These are phyloP conservation scores for Apamea crenata DNA, from an alignment of 2,888 invertebrate species.

Conservation along the genomic window DNA sequence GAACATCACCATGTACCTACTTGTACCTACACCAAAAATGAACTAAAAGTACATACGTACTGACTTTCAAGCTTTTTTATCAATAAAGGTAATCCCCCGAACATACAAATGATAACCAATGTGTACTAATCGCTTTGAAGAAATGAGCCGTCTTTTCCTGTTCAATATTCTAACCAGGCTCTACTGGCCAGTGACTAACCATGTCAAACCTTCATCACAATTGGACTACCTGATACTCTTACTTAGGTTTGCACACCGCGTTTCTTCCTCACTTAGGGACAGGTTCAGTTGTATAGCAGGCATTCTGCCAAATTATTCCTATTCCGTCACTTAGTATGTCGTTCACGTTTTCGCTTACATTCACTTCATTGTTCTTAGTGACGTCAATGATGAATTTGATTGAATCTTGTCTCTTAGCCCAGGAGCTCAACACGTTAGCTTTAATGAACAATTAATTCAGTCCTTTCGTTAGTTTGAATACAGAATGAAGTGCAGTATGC, in stretches of 20 bases:
- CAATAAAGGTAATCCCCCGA: not conserved
- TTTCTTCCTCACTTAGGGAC: slow-evolving; percentile 52
- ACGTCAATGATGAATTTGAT: slow-evolving; percentile 60
- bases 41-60: too few species aligned
- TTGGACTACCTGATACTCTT: slow-evolving; percentile 17
- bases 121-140: not conserved
- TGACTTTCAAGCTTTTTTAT: not conserved
- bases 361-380: slow-evolving; percentile 62
- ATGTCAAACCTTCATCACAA: slow-evolving; percentile 31
- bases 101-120: not conserved
- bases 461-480: slow-evolving; percentile 29
- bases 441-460: slow-evolving; percentile 10
- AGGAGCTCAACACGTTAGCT: slow-evolving; percentile 16
- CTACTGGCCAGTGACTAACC: slow-evolving; percentile 20
- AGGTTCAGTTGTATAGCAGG: slow-evolving; percentile 64
- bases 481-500: slow-evolving; percentile 23
- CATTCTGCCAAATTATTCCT: slow-evolving; percentile 68
- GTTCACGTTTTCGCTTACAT: slow-evolving; percentile 53
- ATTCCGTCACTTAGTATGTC: slow-evolving; percentile 64
- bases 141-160: slow-evolving; percentile 10
- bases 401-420: slow-evolving; percentile 38
- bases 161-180: slow-evolving; percentile 23
- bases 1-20: too few species aligned
- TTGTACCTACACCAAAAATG: too few species aligned
- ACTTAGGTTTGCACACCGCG: slow-evolving; percentile 24